Base-by-base conservation (phyloP, 2,888 invertebrate genomes). In the Patella depressa region DNA sequence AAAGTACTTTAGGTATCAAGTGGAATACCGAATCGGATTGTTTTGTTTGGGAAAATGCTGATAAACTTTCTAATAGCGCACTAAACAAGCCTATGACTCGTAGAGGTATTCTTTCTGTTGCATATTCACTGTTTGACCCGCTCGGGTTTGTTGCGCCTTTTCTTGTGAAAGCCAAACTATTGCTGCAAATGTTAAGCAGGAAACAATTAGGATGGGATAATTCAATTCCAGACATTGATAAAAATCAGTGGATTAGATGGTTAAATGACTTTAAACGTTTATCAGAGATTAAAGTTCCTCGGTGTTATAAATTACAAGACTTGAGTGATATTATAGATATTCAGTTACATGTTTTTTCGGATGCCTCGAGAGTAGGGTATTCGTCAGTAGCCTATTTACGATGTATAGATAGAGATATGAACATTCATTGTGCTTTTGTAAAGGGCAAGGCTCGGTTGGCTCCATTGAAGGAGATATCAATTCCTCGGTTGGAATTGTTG, bases 51-150 rank as follows among this genome's bases (percentile, higher is more conserved):
- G 7, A 59, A 3, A 59, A 59, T 15, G 19, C 19, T 17, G 19
- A 17, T 12, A 34, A 34, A 34, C 34, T 34, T 34, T 34, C 34
- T 34, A 4, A 34, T 34, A 14, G 17, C 9, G n/a, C 34, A 34
- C n/a, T n/a, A n/a, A n/a, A n/a, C n/a, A n/a, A n/a, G n/a, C n/a
- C 70, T 15, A 53, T 53, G 11, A 69, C 74, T 17, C 59, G 74
- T 34, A 65, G 69, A 53, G 74, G 74, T 34, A 69, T 74, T 65
- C 69, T 74, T 34, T 74, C 74, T 3, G 53, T 45, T 17, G 57
- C 65, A n/a, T 69, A 19, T n/a, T 69, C 69, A 34, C 24, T 74
- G 53, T 69, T 55, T 9, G 74, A 74, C 53, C 74, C 74, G 53
- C 19, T 59, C 17, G 19, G 74, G 34, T 19, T 57, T 65, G n/a